Evolutionary conservation across 2,888 invertebrate species (phyloP), one percentile per base, ranked within the genome.

Genomic region (Aricia artaxerxes): DNA sequence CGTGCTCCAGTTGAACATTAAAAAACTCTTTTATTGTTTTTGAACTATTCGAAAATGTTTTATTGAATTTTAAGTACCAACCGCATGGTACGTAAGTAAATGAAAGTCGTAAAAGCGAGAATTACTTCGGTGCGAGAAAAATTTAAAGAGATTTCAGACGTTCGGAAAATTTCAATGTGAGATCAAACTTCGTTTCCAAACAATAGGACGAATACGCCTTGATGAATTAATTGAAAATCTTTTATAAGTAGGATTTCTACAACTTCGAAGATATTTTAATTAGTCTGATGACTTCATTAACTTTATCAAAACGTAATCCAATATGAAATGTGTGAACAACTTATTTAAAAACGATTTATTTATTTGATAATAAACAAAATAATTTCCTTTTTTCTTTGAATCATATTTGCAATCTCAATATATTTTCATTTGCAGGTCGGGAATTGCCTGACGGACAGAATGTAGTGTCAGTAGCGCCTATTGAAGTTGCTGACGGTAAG

Each of bases 401-500:
- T 24, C 24, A 24, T 24, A 24, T 24, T 24, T 24, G 24, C 31
- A 64, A 64, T 64, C 69, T 69, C 35, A 69, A 35, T 69, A 13
- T 24, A 69, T 73, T 78, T 78, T 78, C 40, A 84, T 85, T 93
- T 91, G 82, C 93, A 95, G 95, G 94, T 89, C 93, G 93, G 83
- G 94, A 93, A 86, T 88, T 94, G 85, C 89, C 92, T 82, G 91
- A 87, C 83, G 94, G 93, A 83, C 92, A 93, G 88, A 94, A 94
- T 90, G 90, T 94, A 87, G 94, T 94, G 82, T 94, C 94, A 81
- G 94, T 92, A 87, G 92, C 93, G 83, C 94, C 94, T 82, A 93
- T 94, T 87, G 93, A 93, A 87, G 92, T 94, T 82, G 88, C 92
- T 80, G 93, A 94, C 85, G 94, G 94, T 94, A 88, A 92, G 94